Base-by-base conservation (phyloP, 2,797 vertebrate species). In the Chrysocyon brachyurus region DNA sequence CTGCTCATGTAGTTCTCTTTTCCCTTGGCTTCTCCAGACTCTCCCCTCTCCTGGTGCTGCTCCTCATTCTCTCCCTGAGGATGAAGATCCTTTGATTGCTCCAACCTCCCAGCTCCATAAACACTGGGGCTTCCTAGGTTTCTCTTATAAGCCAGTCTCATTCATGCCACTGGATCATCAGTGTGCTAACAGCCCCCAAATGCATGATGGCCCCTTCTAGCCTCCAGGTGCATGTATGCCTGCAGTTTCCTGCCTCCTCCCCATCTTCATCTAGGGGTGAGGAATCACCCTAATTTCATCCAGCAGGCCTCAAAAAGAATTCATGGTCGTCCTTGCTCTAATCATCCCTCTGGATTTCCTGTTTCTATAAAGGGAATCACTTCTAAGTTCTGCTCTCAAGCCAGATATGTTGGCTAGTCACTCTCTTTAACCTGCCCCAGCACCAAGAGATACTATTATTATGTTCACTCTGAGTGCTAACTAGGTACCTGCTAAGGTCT, bases 131-230 rank as follows among this genome's bases (percentile, higher is more conserved):
- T 70, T 66, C 54, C 17, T 12, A 21, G 54, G 31, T 56, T 57
- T 87, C 57, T 63, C 36, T 24, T 31, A 4, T 5, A 46, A 46
- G 0, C 3, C 5, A 64, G 40, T 56, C 64, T 88, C 87, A 56
- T 46, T 26, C 61, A 54, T 0, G 0, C 4, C 33, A 0, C 19
- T 68, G 63, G 89, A 24, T 77, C 15, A 5, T n/a, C 16, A 57
- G 66, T 68, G 10, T 56, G n/a, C n/a, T 24, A 16, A 10, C 5
- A 6, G 64, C 12, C 3, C 49, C 22, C 21, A 22, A 15, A 22
- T 14, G 4, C 31, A 33, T 7, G 52, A 31, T 83, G 61, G 8
- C 40, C 49, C 14, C 11, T 49, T 87, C 24, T 24, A 46, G 46
- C 12, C 9, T 72, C 79, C 21, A 33, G 36, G 28, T 26, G 10